Evolutionary conservation across 2,113 vertebrate species (phyloP).

Genomic region (Carollia perspicillata): DNA sequence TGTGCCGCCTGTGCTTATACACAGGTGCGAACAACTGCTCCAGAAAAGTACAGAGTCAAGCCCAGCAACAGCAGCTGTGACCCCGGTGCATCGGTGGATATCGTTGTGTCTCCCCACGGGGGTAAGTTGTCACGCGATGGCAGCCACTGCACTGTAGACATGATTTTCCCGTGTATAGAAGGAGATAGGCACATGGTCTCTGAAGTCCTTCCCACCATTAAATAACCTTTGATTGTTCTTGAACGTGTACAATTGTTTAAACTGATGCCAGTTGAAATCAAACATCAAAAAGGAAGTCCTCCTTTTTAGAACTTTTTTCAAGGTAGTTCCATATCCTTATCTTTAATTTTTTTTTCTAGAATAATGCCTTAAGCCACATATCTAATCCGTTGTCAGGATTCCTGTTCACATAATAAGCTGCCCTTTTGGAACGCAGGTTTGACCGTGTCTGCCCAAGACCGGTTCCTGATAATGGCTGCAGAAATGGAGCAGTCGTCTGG

Average conservation of each 20-base stretch:
- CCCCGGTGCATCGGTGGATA: constrained; percentile 91
- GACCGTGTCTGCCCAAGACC: constrained; percentile 92
- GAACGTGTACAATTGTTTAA: neutral
- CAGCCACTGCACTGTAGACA: neutral
- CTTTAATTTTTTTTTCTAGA: neutral
- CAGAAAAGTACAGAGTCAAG: constrained; percentile 98
- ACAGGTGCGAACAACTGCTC: constrained; percentile 97
- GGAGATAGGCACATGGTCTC: neutral
- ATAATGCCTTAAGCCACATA: neutral
- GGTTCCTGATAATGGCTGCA: constrained; percentile 97
- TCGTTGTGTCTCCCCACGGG: constrained; percentile 94
- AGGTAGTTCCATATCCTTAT: neutral
- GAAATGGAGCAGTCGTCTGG: constrained; percentile 90
- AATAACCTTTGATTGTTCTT: neutral
- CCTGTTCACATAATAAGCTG: neutral
- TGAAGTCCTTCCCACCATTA: neutral
- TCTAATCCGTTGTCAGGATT: neutral
- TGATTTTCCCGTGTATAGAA: neutral
- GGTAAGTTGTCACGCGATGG: constrained; percentile 80
- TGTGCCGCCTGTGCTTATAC: constrained; percentile 20
- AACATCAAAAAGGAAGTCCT: neutral
- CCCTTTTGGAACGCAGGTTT: constrained; percentile 82
- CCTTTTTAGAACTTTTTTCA: neutral
- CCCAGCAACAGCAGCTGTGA: constrained; percentile 97
- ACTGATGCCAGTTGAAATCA: neutral